Percentiles rank a stretch among this genome's conserved stretches.
Conservation (phyloP, 2,888 invertebrate species). For the Cataglyphis rosenhaueri region DNA sequence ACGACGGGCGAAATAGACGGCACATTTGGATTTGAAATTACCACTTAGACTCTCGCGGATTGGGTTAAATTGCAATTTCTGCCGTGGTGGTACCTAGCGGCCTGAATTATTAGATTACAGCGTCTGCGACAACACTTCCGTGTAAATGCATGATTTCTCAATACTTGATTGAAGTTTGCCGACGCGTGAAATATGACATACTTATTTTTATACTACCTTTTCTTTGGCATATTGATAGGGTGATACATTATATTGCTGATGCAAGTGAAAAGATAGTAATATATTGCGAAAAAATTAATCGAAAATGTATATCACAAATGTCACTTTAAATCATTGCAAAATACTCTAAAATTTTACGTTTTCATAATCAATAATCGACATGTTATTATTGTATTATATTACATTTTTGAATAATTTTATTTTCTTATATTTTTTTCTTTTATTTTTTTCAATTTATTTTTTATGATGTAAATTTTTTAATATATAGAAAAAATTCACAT, state of each 20-base stretch:
- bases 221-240: not conserved
- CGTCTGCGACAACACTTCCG: slow-evolving; percentile 44
- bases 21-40: slow-evolving; percentile 75
- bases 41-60: slow-evolving; percentile 76
- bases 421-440: not conserved
- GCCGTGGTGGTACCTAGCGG: slow-evolving; percentile 54
- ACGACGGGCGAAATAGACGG: slow-evolving; percentile 54
- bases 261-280: not conserved
- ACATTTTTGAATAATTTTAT: slow-evolving; percentile 1
- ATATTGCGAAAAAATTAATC: not conserved
- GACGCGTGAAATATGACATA: not conserved
- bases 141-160: slow-evolving; percentile 33
- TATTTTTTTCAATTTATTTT: not conserved
- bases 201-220: not conserved
- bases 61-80: slow-evolving; percentile 80
- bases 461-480: not conserved
- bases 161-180: slow-evolving; percentile 23
- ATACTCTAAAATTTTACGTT: not conserved
- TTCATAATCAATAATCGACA: not conserved
- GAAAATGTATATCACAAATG: not conserved
- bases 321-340: not conserved
- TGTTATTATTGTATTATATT: not conserved
- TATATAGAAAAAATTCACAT: not conserved
- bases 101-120: slow-evolving; percentile 72
- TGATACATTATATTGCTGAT: not conserved